These are phyloP conservation scores for Drepana arcuata DNA, from an alignment of 1,140 invertebrate species.

Conservation along the genomic window DNA sequence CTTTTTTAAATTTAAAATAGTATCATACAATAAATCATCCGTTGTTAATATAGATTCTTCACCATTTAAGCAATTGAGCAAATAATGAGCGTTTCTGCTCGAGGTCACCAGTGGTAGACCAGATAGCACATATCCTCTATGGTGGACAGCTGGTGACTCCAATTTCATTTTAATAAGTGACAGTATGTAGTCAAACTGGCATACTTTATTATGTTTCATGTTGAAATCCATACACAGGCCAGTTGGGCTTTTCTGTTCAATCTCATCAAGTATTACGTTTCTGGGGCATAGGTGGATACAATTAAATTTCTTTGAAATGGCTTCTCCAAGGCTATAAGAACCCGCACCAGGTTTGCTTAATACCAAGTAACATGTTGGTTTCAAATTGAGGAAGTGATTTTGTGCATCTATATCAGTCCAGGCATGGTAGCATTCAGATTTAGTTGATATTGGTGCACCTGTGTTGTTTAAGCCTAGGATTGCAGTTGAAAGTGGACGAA, in stretches of 20 bases:
- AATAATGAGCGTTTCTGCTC: slow-evolving; percentile 23
- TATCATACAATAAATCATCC: slow-evolving; percentile 57
- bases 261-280: slow-evolving; percentile 70
- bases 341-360: slow-evolving; percentile 74
- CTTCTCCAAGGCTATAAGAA: slow-evolving; percentile 60
- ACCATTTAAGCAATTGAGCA: slow-evolving; percentile 38
- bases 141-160: slow-evolving; percentile 57
- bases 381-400: slow-evolving; percentile 55
- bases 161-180: slow-evolving; percentile 66
- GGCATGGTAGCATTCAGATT: slow-evolving; percentile 22
- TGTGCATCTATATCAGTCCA: slow-evolving; percentile 67
- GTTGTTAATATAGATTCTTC: slow-evolving; percentile 62
- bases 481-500: slow-evolving; percentile 31
- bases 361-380: slow-evolving; percentile 72
- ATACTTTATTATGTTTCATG: slow-evolving; percentile 61
- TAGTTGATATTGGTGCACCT: slow-evolving; percentile 25
- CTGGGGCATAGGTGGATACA: slow-evolving; percentile 73
- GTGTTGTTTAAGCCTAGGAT: slow-evolving; percentile 48
- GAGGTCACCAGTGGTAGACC: slow-evolving; percentile 73
- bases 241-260: slow-evolving; percentile 55
- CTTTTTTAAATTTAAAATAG: slow-evolving; percentile 50
- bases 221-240: slow-evolving; percentile 72
- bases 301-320: slow-evolving; percentile 69
- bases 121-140: slow-evolving; percentile 74
- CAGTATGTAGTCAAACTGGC: slow-evolving; percentile 61